Conservation (phyloP, 2,797 vertebrate genomes). For the Phoebastria nigripes region DNA sequence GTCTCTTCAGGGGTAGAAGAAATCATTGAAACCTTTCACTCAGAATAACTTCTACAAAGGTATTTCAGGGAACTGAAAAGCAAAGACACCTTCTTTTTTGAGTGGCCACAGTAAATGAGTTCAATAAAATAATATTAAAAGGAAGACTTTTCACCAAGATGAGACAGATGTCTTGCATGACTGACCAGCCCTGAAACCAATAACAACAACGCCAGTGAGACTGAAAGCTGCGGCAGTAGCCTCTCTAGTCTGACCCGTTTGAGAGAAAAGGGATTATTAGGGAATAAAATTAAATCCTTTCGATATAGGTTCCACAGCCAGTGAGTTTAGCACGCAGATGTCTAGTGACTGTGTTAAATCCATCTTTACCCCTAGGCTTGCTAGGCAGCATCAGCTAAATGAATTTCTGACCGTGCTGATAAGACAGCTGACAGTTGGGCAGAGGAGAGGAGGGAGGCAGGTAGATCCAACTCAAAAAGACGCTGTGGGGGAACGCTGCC, state of each 20-base stretch:
- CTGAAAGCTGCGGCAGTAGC: not conserved
- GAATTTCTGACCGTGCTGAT: not conserved
- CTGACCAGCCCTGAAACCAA: not conserved
- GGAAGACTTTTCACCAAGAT: not conserved
- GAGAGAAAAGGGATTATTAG: conserved; percentile 34
- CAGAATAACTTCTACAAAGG: not conserved
- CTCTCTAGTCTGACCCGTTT: not conserved
- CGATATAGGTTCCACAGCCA: not conserved
- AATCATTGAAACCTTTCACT: not conserved
- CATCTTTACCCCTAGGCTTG: not conserved
- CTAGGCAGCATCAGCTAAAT: conserved; percentile 22
- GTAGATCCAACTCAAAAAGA: not conserved
- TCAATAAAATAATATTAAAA: not conserved
- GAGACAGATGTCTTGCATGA: not conserved
- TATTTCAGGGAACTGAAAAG: not conserved
- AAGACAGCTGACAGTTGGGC: not conserved
- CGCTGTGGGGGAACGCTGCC: accelerated
- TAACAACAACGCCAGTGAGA: not conserved
- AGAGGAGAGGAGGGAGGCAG: not conserved
- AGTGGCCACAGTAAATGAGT: not conserved
- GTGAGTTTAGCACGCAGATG: conserved; percentile 12
- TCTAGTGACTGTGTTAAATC: conserved; percentile 26
- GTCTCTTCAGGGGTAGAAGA: not conserved
- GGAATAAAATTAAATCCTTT: conserved; percentile 29
- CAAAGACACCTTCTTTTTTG: not conserved